A percentile compares a stretch with the other conserved stretches of the same genome.
phyloP scores from a whole-genome alignment of 2,888 invertebrate species.

The Melanchra persicariae region DNA sequence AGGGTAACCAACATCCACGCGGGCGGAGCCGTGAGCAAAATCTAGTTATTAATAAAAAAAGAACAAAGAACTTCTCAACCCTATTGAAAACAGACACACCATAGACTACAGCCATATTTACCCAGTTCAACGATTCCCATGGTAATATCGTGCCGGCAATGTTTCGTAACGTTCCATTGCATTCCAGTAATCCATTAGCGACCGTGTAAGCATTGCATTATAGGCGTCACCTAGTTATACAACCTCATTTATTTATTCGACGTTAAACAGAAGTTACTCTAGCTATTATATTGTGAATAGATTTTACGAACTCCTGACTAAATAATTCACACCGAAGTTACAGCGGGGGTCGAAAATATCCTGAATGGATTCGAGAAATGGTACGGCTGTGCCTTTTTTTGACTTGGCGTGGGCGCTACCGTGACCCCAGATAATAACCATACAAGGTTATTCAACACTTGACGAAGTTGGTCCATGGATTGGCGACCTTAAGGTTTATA shows the following conservation, averaged over 20 bases:
- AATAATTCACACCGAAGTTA: no score
- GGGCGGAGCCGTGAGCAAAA: no score
- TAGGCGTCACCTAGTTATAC: neutral
- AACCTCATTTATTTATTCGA: constrained; percentile 15
- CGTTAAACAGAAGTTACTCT: neutral
- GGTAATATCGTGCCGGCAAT: constrained; percentile 48
- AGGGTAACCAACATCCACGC: no score
- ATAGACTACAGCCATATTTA: constrained; percentile 30
- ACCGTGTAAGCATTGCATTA: constrained; percentile 35
- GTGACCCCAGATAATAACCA: no score
- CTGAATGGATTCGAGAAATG: no score
- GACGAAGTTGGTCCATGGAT: no score
- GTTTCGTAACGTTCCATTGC: constrained; percentile 32
- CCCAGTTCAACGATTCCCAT: constrained; percentile 41
- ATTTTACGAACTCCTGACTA: neutral
- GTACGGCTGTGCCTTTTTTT: no score
- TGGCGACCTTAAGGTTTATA: no score
- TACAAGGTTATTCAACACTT: no score
- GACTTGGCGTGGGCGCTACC: no score
- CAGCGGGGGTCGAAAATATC: no score
- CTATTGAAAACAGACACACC: neutral
- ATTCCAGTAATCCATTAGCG: constrained; percentile 55
- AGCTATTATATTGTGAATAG: neutral
- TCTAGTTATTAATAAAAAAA: neutral
- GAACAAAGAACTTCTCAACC: neutral